Evolutionary conservation across 1,140 invertebrate genomes (phyloP).

Genomic region (Oedothorax gibbosus): DNA sequence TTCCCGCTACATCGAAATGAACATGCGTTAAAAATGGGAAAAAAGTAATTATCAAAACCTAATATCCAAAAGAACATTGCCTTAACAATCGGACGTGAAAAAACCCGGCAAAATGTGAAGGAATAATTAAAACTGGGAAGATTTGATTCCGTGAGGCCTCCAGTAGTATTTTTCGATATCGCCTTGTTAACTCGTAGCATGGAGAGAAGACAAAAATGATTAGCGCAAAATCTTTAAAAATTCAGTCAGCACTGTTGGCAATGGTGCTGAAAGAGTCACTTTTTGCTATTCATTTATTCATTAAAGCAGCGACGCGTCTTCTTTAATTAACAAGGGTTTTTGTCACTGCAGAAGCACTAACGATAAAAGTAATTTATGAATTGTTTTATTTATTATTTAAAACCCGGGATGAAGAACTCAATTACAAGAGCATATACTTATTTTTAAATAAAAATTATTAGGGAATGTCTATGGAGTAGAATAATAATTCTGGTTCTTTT

Average conservation of each 20-base stretch:
- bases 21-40: conserved; percentile 28
- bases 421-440: conserved; percentile 23
- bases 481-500: too few relatives aligned
- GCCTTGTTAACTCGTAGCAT: conserved; percentile 26
- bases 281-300: conserved; percentile 40
- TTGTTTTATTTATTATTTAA: conserved; percentile 51
- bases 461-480: neutral
- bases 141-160: conserved; percentile 5
- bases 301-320: conserved; percentile 13
- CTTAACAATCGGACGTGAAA: conserved; percentile 31
- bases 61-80: conserved; percentile 33
- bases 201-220: conserved; percentile 40
- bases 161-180: conserved; percentile 14
- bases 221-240: conserved; percentile 49
- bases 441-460: neutral
- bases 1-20: conserved; percentile 20
- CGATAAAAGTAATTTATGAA: conserved; percentile 47
- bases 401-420: conserved; percentile 38
- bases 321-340: conserved; percentile 40
- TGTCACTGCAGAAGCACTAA: conserved; percentile 10
- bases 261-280: neutral
- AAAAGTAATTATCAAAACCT: conserved; percentile 44
- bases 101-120: conserved; percentile 15
- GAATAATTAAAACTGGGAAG: conserved; percentile 42
- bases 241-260: conserved; percentile 14